phyloP scores from a whole-genome alignment of 1,140 invertebrate genomes.

The Copidosoma floridanum region DNA sequence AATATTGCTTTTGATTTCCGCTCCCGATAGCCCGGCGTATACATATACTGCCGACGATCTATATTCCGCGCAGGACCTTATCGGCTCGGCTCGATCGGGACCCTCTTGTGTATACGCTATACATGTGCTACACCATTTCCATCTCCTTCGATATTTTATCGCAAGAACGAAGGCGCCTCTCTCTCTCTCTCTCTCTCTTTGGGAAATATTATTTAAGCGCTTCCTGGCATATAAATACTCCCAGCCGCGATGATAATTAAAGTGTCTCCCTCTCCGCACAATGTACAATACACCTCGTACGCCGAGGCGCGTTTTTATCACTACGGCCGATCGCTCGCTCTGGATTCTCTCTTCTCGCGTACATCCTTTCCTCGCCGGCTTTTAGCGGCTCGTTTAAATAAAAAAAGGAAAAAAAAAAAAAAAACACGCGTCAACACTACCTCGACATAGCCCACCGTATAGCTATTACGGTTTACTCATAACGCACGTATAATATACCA shows the following conservation, averaged over 20 bases:
- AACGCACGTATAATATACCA: too few species aligned
- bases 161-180: too few species aligned
- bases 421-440: too few species aligned
- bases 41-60: conserved; percentile 43
- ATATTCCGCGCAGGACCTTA: conserved; percentile 9
- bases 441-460: too few species aligned
- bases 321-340: neutral
- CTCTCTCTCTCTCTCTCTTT: conserved; percentile 26
- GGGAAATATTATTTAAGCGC: conserved; percentile 57
- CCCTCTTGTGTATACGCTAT: conserved; percentile 42
- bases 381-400: conserved; percentile 15
- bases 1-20: conserved; percentile 54
- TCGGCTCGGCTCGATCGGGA: conserved; percentile 42
- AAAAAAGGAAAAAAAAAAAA: too few species aligned
- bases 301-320: neutral
- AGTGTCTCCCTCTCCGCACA: conserved; percentile 35
- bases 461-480: too few species aligned
- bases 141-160: conserved; percentile 37
- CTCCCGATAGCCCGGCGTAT: conserved; percentile 42
- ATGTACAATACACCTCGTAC: too few species aligned
- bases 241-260: conserved; percentile 55
- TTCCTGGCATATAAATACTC: conserved; percentile 58
- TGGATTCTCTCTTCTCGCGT: neutral
- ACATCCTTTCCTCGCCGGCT: too few species aligned
- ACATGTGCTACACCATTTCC: conserved; percentile 42